A percentile compares a stretch with the other conserved stretches of the same genome.
Conservation (phyloP, 2,113 vertebrate species). For the Tautogolabrus adspersus region DNA sequence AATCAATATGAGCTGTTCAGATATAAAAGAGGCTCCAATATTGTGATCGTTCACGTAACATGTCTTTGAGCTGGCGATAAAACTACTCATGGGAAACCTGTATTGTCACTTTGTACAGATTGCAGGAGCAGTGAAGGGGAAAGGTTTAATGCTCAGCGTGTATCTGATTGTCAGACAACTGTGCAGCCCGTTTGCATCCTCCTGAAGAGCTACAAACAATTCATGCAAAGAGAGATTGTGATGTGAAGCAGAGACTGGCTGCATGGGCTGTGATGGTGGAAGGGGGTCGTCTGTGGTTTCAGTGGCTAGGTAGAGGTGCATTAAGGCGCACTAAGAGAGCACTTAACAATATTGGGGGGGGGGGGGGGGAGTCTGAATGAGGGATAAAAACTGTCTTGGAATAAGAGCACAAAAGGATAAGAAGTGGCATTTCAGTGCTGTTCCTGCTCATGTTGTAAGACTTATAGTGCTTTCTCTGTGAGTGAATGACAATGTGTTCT, state of each 20-base stretch:
- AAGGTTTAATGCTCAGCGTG: background rate
- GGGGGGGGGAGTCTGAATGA: slow-evolving; percentile 60
- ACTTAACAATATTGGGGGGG: slow-evolving; percentile 81
- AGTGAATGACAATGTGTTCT: slow-evolving; percentile 69
- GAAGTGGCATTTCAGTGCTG: slow-evolving; percentile 59
- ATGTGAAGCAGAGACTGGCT: slow-evolving; percentile 49
- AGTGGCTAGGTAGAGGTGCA: slow-evolving; percentile 72
- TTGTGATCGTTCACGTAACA: background rate
- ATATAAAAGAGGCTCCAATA: background rate
- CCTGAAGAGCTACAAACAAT: slow-evolving; percentile 51
- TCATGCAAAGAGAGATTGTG: slow-evolving; percentile 66
- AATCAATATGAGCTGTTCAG: background rate
- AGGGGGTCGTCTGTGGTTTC: slow-evolving; percentile 45
- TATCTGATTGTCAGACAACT: slow-evolving; percentile 32
- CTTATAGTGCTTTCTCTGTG: slow-evolving; percentile 61
- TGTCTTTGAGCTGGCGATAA: background rate
- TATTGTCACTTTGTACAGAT: slow-evolving; percentile 17
- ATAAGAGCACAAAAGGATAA: slow-evolving; percentile 60
- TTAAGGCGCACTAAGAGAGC: slow-evolving; percentile 79
- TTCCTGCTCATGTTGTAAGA: slow-evolving; percentile 55
- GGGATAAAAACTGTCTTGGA: slow-evolving; percentile 52
- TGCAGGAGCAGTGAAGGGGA: slow-evolving; percentile 5
- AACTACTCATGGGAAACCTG: background rate
- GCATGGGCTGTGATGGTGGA: slow-evolving; percentile 27
- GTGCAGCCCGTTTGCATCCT: slow-evolving; percentile 36